Conservation (phyloP, 2,888 invertebrate genomes). For the Phragmatobia fuliginosa region DNA sequence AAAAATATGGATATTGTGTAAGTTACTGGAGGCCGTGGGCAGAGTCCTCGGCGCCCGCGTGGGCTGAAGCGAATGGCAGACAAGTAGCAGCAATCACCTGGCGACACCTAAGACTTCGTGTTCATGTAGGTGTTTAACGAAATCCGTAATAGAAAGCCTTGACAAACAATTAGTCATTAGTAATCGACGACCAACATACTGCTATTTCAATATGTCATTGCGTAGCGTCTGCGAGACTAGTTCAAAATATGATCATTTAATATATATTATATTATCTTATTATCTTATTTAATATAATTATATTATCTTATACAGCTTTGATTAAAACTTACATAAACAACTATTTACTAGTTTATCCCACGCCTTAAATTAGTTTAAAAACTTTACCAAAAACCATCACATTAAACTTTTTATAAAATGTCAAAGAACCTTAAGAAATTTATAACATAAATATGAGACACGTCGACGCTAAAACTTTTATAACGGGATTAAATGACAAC, state of each 20-base stretch:
- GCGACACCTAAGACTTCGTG: constrained; percentile 63
- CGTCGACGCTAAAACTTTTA: constrained; percentile 32
- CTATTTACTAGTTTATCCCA: background rate
- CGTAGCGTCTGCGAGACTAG: constrained; percentile 47
- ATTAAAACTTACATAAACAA: constrained; percentile 16
- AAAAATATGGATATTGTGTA: constrained; percentile 57
- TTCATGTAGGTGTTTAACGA: constrained; percentile 69
- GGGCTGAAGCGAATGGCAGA: constrained; percentile 65
- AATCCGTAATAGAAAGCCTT: constrained; percentile 69
- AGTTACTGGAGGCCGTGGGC: constrained; percentile 64
- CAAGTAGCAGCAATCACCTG: constrained; percentile 60
- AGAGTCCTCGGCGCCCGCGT: constrained; percentile 74
- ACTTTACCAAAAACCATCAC: background rate
- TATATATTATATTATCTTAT: too few relatives aligned
- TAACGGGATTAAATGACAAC: constrained; percentile 47
- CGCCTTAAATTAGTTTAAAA: background rate
- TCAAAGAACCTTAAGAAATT: constrained; percentile 17
- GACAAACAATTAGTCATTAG: constrained; percentile 64
- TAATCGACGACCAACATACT: constrained; percentile 53
- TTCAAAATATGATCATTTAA: too few relatives aligned
- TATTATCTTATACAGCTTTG: too few relatives aligned
- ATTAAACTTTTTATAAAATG: constrained; percentile 9
- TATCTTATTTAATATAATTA: too few relatives aligned
- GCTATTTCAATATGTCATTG: constrained; percentile 63
- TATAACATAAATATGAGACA: constrained; percentile 14